phyloP scores from a whole-genome alignment of 2,888 invertebrate species.

The Lobophora halterata region DNA sequence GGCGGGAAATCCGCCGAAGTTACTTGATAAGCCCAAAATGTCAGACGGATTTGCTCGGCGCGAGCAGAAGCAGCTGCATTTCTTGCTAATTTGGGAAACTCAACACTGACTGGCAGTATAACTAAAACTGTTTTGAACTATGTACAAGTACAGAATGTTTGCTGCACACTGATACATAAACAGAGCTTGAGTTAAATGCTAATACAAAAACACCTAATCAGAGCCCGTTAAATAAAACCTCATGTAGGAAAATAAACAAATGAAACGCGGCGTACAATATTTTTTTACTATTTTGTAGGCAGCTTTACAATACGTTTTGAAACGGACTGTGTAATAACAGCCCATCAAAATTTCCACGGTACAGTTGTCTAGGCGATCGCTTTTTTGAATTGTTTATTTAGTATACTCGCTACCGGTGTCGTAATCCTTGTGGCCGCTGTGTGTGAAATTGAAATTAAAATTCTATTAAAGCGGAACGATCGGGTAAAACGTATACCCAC shows the following conservation, averaged over 20 bases:
- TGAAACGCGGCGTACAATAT: constrained; percentile 38
- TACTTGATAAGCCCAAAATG: constrained; percentile 26
- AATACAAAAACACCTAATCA: constrained; percentile 35
- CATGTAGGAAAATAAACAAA: constrained; percentile 34
- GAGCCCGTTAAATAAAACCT: constrained; percentile 26
- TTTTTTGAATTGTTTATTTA: constrained; percentile 52
- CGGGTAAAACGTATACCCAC: constrained; percentile 7
- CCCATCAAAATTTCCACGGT: constrained; percentile 72
- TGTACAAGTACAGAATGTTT: no score
- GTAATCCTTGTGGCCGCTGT: constrained; percentile 63
- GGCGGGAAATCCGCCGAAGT: constrained; percentile 21
- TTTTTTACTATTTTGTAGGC: constrained; percentile 48
- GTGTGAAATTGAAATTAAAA: constrained; percentile 78
- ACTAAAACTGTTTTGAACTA: no score
- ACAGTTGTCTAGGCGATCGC: constrained; percentile 62
- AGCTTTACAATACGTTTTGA: constrained; percentile 65
- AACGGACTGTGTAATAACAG: constrained; percentile 73
- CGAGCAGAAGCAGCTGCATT: constrained; percentile 5
- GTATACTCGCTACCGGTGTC: constrained; percentile 42
- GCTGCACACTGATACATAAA: no score
- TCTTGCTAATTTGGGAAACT: constrained; percentile 9
- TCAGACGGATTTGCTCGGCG: constrained; percentile 12
- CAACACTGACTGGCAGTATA: no score
- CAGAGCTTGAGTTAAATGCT: no score
- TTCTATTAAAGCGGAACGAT: constrained; percentile 66